Evolutionary conservation across 2,888 invertebrate genomes (phyloP).

Genomic region (Cyclophora punctaria): DNA sequence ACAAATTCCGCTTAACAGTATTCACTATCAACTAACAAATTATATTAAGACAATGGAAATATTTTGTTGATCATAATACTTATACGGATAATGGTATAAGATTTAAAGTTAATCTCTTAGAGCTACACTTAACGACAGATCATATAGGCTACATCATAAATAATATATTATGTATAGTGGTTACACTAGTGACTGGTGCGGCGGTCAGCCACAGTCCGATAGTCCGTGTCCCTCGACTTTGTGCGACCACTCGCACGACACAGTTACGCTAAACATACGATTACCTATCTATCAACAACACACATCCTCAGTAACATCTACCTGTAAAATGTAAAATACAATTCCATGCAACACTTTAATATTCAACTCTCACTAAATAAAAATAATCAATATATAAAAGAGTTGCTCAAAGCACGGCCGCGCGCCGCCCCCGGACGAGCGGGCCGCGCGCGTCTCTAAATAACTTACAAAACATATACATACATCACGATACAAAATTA

Average conservation of each 20-base stretch:
- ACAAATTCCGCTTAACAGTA: constrained; percentile 58
- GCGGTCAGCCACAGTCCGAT: constrained; percentile 48
- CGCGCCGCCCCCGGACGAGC: constrained; percentile 15
- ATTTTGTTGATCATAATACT: constrained; percentile 68
- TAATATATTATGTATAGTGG: constrained; percentile 46
- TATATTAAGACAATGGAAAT: constrained; percentile 69
- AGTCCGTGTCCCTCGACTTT: no score
- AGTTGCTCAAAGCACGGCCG: constrained; percentile 65
- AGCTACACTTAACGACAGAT: constrained; percentile 47
- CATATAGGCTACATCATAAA: constrained; percentile 61
- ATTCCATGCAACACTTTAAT: constrained; percentile 54
- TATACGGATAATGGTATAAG: constrained; percentile 69
- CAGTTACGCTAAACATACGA: constrained; percentile 5
- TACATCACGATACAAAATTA: constrained; percentile 22
- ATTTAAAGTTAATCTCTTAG: constrained; percentile 52
- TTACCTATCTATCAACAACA: constrained; percentile 15
- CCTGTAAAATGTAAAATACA: constrained; percentile 42
- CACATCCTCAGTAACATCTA: constrained; percentile 31
- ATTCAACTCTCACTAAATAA: constrained; percentile 50
- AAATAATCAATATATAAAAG: constrained; percentile 57
- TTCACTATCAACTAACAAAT: constrained; percentile 43
- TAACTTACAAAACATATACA: constrained; percentile 30
- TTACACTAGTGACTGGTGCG: constrained; percentile 66
- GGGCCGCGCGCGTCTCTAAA: constrained; percentile 17
- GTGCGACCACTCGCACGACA: no score